Evolutionary conservation across 2,888 invertebrate genomes (phyloP), one percentile per base, ranked within the genome.

Genomic region (Yponomeuta malinellus): DNA sequence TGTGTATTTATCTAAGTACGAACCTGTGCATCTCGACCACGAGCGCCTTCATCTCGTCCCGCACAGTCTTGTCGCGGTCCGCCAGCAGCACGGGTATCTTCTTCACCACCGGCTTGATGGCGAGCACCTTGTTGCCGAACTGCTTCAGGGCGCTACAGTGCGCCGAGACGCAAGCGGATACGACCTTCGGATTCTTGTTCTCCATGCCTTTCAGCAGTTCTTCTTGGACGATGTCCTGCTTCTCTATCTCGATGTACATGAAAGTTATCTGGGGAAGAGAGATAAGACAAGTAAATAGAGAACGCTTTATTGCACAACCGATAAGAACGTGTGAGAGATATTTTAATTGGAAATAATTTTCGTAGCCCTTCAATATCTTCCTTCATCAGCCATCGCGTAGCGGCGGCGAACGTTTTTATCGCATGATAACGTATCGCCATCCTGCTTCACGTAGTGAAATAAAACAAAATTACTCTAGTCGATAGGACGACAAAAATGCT

Each of bases 191-290:
- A 87, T 98, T 98, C 86, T 99, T 99, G 77, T 97, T 97, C 67
- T 97, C 97, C 90, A 98, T 96, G 59, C 99, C 99, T 89, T 98
- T 98, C 31, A 98, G 90, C 2, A 99, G 91, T 85, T 98, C 98
- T 76, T 99, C 99, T 77, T 96, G 93, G 0, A 98, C 97, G 12
- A 94, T 88, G 75, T 99, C 99, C 73, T 97, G 96, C 83, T 98
- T 98, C 82, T 99, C 99, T 79, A 98, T 97, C 93, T 99, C 99
- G 76, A 99, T 94, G 84, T 97, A 98, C 97, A 98, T 97, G 72
- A 99, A 90, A 6, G 96, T 95, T 73, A 99, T 94, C 90, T 98
- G 95, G 70, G 72, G 74, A 66, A 64, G 65, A 31, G 33, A 5
- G 10, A 33, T 3, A 15, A 33, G 33, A 5, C 5, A 33, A 0